Base-by-base conservation (phyloP, 1,140 invertebrate species). In the Venustaconcha ellipsiformis region DNA sequence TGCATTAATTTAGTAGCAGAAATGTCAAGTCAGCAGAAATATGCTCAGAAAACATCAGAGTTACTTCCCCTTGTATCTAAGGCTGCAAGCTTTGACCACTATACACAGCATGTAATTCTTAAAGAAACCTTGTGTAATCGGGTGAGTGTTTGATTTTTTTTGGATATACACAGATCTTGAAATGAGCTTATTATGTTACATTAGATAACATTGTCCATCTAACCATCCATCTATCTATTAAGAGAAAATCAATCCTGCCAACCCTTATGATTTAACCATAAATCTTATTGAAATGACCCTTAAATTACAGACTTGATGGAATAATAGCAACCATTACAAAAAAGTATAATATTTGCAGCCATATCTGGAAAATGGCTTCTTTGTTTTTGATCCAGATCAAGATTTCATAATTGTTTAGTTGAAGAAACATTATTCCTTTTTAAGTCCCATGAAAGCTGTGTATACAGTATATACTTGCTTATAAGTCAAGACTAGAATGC, bases 101-200 rank as follows among this genome's bases (percentile, higher is more conserved):
- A 92, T 78, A 88, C 91, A 20, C 90, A 92, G 63, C 92, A 93
- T 84, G 81, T 91, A 14, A 82, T 87, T 66, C 86, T 92, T 64
- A 82, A 92, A 63, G 92, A 92, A 83, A 91, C 92, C 8, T 76
- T 92, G 0, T 92, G 92, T 82, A 92, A 92, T 86, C 89, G 90
- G 86, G 90, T 90, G 71, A 74, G 68, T 71, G 56, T 64, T 26
- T 56, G 37, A 8, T 68, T 48, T 48, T 48, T 48, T 0, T 48
- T 6, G n/a, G n/a, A 48, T 48, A 48, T 48, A 48, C 37, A 48
- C 8, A 4, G 0, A 48, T 48, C 37, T 56, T 68, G 17, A 37
- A 8, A 57, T 26, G 18, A 4, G 23, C 26, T 5, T 58, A n/a
- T 58, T 14, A 58, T 70, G 58, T 55, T 18, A 57, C 58, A 30